Evolutionary conservation across 2,797 vertebrate genomes (phyloP).

Genomic region (Sebastes minor): DNA sequence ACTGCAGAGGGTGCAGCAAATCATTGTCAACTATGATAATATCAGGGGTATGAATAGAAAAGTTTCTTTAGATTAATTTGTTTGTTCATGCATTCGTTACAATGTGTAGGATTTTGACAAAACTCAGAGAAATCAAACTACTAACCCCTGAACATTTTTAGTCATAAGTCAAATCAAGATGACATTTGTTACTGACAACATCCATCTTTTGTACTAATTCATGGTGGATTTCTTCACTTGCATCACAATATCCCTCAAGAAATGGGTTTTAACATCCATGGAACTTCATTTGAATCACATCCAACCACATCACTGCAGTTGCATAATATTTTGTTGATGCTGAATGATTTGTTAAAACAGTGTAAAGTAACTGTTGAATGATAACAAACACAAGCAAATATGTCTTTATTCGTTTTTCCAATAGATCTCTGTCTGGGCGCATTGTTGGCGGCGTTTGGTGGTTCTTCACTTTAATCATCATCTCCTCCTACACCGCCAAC

Average conservation of each 20-base stretch:
- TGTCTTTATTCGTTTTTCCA: not conserved
- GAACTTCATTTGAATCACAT: not conserved
- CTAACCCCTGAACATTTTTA: not conserved
- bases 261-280: not conserved
- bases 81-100: not conserved
- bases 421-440: constrained; percentile 97
- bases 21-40: not conserved
- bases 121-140: not conserved
- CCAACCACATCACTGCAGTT: not conserved
- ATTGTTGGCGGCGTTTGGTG: constrained; percentile 99
- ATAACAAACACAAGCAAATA: not conserved
- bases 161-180: not conserved
- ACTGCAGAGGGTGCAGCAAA: not conserved
- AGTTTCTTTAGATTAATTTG: not conserved
- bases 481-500: constrained; percentile 99
- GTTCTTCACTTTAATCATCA: constrained; percentile 99
- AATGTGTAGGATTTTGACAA: not conserved
- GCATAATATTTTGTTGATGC: not conserved
- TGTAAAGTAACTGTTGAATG: not conserved
- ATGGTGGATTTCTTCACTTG: not conserved
- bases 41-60: not conserved
- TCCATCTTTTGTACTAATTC: not conserved
- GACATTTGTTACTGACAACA: not conserved
- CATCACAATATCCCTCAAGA: not conserved
- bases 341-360: not conserved